Evolutionary conservation across 2,888 invertebrate species (phyloP).

Genomic region (Megaustenia siamemsis): DNA sequence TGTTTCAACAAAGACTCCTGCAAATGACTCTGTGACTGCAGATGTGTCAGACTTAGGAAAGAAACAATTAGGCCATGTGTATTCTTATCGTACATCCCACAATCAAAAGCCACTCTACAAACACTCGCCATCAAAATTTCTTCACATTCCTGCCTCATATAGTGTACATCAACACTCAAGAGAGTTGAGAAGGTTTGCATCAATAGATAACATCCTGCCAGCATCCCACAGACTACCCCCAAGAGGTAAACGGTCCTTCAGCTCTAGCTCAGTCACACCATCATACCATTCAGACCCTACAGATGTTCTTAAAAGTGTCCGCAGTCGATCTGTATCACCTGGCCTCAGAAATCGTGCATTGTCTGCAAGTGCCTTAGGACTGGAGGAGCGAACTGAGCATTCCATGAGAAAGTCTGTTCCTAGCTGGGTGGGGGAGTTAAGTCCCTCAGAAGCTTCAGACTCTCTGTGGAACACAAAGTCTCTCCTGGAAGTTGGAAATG

Average conservation of each 20-base stretch:
- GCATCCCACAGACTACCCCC: neutral
- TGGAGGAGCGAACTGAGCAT: conserved; percentile 64
- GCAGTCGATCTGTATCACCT: conserved; percentile 48
- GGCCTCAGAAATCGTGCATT: conserved; percentile 18
- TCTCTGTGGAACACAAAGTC: conserved; percentile 35
- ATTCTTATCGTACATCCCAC: conserved; percentile 36
- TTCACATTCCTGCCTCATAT: conserved; percentile 26
- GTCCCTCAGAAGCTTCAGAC: conserved; percentile 44
- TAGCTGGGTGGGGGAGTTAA: conserved; percentile 65
- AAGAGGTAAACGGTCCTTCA: conserved; percentile 23
- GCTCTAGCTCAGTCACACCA: conserved; percentile 20
- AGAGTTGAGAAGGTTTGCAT: conserved; percentile 7
- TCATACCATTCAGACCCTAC: conserved; percentile 43
- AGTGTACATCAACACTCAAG: neutral
- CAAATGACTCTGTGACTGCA: neutral
- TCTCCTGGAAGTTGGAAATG: neutral
- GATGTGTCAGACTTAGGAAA: neutral
- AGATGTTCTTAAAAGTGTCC: conserved; percentile 26
- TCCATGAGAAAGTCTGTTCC: conserved; percentile 63
- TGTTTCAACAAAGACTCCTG: neutral
- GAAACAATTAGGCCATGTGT: conserved; percentile 30
- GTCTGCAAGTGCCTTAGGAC: conserved; percentile 58
- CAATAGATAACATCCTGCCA: conserved; percentile 25
- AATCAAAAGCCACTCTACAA: neutral
- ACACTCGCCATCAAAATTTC: neutral